These are phyloP conservation scores for Mamestra brassicae DNA, from an alignment of 2,888 invertebrate genomes.

Conservation along the genomic window DNA sequence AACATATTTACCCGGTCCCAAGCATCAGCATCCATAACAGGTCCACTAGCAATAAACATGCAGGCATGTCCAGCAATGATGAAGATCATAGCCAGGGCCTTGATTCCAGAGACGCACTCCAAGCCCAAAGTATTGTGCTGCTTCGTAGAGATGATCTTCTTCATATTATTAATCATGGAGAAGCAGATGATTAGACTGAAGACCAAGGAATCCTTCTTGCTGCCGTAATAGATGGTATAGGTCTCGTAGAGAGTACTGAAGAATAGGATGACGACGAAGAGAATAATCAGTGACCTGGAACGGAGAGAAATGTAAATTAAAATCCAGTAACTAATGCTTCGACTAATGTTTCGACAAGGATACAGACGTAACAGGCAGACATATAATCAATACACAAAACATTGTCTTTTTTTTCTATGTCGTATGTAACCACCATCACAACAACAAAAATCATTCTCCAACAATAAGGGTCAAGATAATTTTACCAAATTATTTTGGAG, in stretches of 20 bases:
- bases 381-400: no score
- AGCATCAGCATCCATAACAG: conserved; percentile 92
- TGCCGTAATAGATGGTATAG: conserved; percentile 78
- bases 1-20: conserved; percentile 89
- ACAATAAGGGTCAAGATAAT: no score
- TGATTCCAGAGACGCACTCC: conserved; percentile 92
- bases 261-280: conserved; percentile 84
- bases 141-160: conserved; percentile 91
- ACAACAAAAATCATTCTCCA: no score
- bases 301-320: conserved; percentile 12
- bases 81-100: conserved; percentile 92
- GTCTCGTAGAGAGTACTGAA: conserved; percentile 88
- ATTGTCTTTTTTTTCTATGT: no score
- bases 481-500: background rate
- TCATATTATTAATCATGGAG: conserved; percentile 91
- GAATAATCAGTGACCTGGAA: conserved; percentile 87
- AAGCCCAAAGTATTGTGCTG: conserved; percentile 91
- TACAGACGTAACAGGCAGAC: no score
- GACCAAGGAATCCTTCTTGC: conserved; percentile 74
- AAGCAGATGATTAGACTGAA: conserved; percentile 87
- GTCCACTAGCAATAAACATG: conserved; percentile 92
- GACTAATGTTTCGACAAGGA: no score
- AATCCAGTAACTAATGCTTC: background rate
- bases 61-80: conserved; percentile 93
- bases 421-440: no score